Evolutionary conservation across 2,113 vertebrate genomes (phyloP), one percentile per base, ranked within the genome.

Genomic region (Bubalus kerabau): DNA sequence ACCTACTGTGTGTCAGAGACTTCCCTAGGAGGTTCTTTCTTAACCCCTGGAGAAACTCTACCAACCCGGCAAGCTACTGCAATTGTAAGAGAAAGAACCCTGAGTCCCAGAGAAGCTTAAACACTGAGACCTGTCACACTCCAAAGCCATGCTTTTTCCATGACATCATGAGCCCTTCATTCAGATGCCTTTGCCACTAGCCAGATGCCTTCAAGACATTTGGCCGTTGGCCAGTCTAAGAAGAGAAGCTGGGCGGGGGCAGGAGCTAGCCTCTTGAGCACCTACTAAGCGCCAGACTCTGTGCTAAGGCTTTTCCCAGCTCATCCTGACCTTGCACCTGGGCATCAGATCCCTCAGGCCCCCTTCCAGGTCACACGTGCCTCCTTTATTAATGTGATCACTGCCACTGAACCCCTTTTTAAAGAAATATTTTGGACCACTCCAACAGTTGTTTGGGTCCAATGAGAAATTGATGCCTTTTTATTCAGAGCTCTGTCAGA

Each of bases 161-260:
- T 98, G 97, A 97, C 86, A 93, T 98, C 94, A 95, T 95, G 96
- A 78, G 91, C 89, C 82, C 81, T 71, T 87, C 98, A 97, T 98
- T 98, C 96, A 97, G 86, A 96, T 54, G 93, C 80, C 62, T 48
- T 71, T 86, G 94, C 97, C 95, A 96, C 95, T 50, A 94, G 96
- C 97, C 97, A 98, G 97, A 98, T 90, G 96, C 97, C 98, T 96
- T 43, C 76, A 54, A 97, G 98, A 97, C 93, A 90, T 97, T 95
- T 98, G 97, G 98, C 97, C 0, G 28, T 81, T 89, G 94, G 95
- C 96, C 98, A 98, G 91, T 89, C 82, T 83, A 82, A 84, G 87
- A 60, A 57, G 67, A 64, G 91, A 81, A 91, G 60, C 19, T n/a
- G 60, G 60, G 78, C 8, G 43, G 82, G 89, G 81, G 91, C 32